Conservation (phyloP, 2,113 vertebrate species). For the Gallinago jamesoni region DNA sequence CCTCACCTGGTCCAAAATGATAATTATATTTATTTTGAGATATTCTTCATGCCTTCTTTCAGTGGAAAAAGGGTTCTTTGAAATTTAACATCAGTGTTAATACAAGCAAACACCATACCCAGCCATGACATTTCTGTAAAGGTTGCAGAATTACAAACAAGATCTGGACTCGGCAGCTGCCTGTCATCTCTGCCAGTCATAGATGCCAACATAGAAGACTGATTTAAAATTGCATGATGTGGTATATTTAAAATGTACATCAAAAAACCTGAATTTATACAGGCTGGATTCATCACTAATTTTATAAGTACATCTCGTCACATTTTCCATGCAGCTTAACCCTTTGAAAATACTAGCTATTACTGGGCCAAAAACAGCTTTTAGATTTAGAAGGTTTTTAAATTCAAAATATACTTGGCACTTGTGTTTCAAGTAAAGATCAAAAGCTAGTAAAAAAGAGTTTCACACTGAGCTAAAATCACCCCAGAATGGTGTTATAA, state of each 20-base stretch:
- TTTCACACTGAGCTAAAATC: conserved; percentile 13
- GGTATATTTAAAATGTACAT: background rate
- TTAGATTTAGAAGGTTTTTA: background rate
- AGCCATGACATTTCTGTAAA: conserved; percentile 5
- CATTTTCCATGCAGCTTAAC: background rate
- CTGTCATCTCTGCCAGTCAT: background rate
- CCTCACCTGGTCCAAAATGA: background rate
- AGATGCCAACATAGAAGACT: background rate
- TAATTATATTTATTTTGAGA: background rate
- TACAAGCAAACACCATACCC: background rate
- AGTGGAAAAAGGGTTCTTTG: background rate
- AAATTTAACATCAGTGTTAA: background rate
- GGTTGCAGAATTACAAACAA: background rate
- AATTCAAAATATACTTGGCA: background rate
- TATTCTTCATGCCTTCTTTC: background rate
- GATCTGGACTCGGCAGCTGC: background rate
- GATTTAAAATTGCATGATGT: background rate
- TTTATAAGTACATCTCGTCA: background rate
- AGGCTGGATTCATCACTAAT: background rate
- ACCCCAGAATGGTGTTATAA: background rate
- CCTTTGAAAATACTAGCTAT: background rate
- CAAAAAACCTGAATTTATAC: background rate
- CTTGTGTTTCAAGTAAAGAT: conserved; percentile 34
- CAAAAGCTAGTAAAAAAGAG: conserved; percentile 11
- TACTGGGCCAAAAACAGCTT: background rate